A percentile compares a stretch with the other conserved stretches of the same genome.
Conservation (phyloP, 2,113 vertebrate genomes). For the Plectropomus leopardus region DNA sequence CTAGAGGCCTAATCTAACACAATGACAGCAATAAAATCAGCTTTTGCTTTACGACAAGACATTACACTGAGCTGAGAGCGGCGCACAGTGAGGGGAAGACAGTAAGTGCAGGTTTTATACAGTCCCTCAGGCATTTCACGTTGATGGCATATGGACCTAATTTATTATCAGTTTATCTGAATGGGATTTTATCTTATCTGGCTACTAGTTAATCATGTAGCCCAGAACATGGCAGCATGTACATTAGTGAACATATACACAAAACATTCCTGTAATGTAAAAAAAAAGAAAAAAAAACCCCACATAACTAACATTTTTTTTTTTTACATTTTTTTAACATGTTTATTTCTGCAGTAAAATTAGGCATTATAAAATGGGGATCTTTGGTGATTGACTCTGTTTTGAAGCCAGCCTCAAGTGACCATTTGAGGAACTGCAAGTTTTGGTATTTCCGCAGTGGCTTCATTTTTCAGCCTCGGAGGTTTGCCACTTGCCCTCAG, state of each 20-base stretch:
- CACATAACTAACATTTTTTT: no score
- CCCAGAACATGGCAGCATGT: background rate
- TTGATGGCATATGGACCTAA: conserved; percentile 12
- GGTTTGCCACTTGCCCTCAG: no score
- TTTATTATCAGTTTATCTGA: conserved; percentile 12
- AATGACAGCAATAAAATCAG: conserved; percentile 64
- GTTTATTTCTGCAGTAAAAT: no score
- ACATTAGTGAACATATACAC: background rate
- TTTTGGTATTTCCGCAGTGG: no score
- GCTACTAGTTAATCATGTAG: background rate
- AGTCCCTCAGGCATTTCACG: background rate
- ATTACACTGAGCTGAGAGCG: conserved; percentile 21
- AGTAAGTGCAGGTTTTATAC: conserved; percentile 1
- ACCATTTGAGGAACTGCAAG: no score
- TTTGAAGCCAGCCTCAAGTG: no score
- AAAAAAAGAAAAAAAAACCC: no score
- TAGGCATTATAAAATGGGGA: no score
- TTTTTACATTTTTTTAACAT: no score
- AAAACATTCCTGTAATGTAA: background rate
- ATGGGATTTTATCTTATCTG: background rate
- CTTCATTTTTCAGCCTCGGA: no score
- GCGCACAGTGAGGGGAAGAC: background rate
- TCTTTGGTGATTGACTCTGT: no score
- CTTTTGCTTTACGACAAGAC: conserved; percentile 58
- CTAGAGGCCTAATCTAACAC: conserved; percentile 48